Evolutionary conservation across 2,113 vertebrate species (phyloP).

Genomic region (Pseudorectes ferrugineus): DNA sequence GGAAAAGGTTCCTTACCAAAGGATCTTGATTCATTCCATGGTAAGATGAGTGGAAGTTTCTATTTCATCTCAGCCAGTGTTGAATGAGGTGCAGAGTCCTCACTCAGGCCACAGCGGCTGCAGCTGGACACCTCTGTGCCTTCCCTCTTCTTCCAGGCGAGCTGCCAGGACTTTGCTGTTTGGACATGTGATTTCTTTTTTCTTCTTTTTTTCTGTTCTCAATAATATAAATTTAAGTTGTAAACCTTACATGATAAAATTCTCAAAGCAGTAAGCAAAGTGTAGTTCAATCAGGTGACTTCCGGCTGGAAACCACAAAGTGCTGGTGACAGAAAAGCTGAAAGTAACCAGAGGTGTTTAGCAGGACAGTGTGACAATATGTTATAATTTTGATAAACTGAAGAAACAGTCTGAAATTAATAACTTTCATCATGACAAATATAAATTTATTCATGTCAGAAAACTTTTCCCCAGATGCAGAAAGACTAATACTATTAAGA

Average conservation of each 20-base stretch:
- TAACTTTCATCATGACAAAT: neutral
- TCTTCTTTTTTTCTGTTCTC: neutral
- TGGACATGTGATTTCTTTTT: neutral
- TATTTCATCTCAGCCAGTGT: neutral
- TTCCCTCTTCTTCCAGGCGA: neutral
- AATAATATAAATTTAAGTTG: neutral
- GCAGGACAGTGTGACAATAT: neutral
- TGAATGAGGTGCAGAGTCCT: neutral
- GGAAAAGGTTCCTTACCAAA: neutral
- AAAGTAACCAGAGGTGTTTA: neutral
- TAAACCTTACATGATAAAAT: neutral
- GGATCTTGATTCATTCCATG: neutral
- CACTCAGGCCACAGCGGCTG: neutral
- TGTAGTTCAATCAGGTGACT: neutral
- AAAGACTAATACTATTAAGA: neutral
- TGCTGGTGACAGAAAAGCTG: neutral
- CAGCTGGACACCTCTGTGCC: neutral
- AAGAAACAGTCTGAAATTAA: neutral
- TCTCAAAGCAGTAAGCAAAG: neutral
- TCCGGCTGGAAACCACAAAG: neutral
- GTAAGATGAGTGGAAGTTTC: neutral
- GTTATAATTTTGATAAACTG: neutral
- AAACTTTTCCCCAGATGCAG: neutral
- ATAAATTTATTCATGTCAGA: neutral
- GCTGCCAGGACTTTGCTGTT: neutral